Evolutionary conservation across 2,113 vertebrate species (phyloP), one percentile per base, ranked within the genome.

Genomic region (Macquaria australasica): DNA sequence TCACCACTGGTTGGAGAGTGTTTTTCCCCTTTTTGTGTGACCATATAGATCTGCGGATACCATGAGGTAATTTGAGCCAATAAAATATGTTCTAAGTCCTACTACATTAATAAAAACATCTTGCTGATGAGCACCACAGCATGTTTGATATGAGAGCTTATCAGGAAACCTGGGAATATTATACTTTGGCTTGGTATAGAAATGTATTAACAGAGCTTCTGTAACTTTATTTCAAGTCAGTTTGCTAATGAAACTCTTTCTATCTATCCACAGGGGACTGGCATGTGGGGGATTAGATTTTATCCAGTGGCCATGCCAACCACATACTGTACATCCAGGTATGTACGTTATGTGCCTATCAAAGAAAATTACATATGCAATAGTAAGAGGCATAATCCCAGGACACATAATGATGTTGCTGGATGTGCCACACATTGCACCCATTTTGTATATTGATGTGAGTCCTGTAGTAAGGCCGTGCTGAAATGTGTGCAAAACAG

Each of bases 291-390:
- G 48, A 39, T 1, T 25, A 37, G 9, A 6, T 5, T 55, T 67
- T 21, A 58, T 73, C 8, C 55, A 12, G 68, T 84, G 50, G 69
- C 34, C 84, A 87, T 87, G 84, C 31, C 81, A 79, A 84, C 78
- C 70, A 75, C 66, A 76, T 72, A 9, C 31, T 23, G 6, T 41
- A 76, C 6, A 73, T 78, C 25, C 58, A 51, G 62, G 50, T 68
- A 41, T 56, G 50, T 25, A 8, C 39, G 7, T 8, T 41, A n/a
- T 16, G 9, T 25, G 18, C 5, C 8, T 56, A 28, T 41, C 3
- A 37, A 39, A 39, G 63, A 8, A 31, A 25, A 68, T 73, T 4
- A 60, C 1, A 10, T 18, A n/a, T 72, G 25, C 8, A 59, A 21
- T 8, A 28, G 9, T 31, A n/a, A 69, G 28, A 0, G 0, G 11